phyloP scores from a whole-genome alignment of 2,797 vertebrate genomes.

The Catharus ustulatus region DNA sequence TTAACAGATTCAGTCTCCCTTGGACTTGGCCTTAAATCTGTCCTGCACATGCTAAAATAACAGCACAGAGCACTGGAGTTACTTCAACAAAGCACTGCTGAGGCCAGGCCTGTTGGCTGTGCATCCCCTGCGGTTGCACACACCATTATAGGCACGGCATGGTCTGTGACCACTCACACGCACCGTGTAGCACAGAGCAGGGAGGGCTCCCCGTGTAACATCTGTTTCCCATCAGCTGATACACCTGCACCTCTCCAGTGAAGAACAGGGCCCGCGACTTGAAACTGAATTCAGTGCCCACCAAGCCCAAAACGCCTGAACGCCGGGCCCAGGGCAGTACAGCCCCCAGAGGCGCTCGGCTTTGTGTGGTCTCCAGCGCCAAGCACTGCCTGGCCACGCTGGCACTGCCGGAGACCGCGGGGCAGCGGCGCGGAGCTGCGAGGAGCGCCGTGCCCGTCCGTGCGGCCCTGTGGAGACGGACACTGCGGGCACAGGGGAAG shows the following conservation, averaged over 20 bases:
- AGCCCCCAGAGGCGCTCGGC: background rate
- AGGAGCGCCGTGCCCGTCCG: accelerated
- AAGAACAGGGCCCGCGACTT: accelerated
- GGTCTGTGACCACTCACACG: background rate
- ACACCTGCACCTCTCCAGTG: background rate
- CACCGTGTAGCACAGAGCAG: background rate
- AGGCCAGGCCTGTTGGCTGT: background rate
- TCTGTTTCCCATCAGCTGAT: background rate
- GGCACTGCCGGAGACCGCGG: background rate
- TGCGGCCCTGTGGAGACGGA: background rate
- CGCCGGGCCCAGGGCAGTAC: accelerated
- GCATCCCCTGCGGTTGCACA: background rate
- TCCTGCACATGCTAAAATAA: background rate
- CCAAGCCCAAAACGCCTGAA: background rate
- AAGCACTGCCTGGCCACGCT: accelerated
- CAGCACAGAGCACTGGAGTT: background rate
- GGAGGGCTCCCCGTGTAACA: background rate
- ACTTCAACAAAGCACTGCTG: constrained; percentile 1
- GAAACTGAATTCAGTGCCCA: background rate
- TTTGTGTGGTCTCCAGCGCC: accelerated
- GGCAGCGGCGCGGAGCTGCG: accelerated
- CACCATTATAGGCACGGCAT: accelerated
- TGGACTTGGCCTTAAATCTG: background rate
- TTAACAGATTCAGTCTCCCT: constrained; percentile 28
- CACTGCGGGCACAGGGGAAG: background rate